A percentile compares a stretch with the other conserved stretches of the same genome.
Conservation (phyloP, 2,888 invertebrate genomes). For the Ptychoptera contaminata region DNA sequence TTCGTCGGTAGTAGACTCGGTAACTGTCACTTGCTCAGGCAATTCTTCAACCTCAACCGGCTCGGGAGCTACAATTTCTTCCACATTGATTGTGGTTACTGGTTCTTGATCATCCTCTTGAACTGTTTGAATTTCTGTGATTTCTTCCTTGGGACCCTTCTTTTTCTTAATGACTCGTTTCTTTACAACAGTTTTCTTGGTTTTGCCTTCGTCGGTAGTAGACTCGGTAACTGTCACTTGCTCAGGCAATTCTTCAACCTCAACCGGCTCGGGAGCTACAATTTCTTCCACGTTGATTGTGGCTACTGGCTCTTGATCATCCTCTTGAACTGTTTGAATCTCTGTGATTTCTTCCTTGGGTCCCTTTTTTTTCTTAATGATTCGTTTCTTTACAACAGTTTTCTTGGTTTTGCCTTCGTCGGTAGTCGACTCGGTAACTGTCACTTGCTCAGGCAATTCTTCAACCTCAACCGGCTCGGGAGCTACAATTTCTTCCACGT, state of each 20-base stretch:
- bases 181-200: conserved; percentile 6
- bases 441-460: conserved; percentile 8
- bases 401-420: conserved; percentile 19
- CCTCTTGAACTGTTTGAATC: conserved; percentile 19
- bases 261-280: conserved; percentile 5
- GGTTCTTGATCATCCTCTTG: conserved; percentile 21
- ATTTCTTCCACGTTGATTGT: conserved; percentile 3
- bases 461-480: conserved; percentile 13
- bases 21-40: conserved; percentile 10
- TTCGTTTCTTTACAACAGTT: conserved; percentile 18
- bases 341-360: conserved; percentile 18
- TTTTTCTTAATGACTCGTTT: conserved; percentile 18
- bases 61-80: conserved; percentile 11
- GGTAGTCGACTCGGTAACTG: conserved; percentile 22
- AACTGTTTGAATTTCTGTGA: conserved; percentile 18
- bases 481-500: conserved; percentile 19
- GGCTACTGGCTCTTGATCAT: conserved; percentile 16
- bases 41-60: conserved; percentile 16
- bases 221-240: conserved; percentile 15
- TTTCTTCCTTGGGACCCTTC: conserved; percentile 9
- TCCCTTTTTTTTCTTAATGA: conserved; percentile 17
- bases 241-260: conserved; percentile 14
- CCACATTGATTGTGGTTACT: conserved; percentile 16
- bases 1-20: conserved; percentile 8
- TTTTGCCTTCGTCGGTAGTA: conserved; percentile 15